Conservation (phyloP, 37 sponge, comb jelly and placozoan genomes). For the Hexactinellida sp. region DNA sequence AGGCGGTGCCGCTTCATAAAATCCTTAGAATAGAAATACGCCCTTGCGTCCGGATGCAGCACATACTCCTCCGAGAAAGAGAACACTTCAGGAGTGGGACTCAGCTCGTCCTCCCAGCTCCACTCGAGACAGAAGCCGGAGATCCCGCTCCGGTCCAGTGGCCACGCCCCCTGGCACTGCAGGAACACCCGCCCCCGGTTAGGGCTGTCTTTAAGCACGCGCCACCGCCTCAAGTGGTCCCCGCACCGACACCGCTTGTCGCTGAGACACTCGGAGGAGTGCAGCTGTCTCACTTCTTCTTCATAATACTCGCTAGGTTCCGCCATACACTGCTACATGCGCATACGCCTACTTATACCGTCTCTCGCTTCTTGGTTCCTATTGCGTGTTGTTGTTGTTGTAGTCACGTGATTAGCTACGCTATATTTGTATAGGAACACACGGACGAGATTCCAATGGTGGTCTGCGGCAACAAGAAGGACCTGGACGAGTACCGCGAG, state of each 20-base stretch:
- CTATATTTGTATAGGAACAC: constrained; percentile 29
- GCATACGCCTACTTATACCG: background rate
- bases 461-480: constrained; percentile 73
- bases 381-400: no score
- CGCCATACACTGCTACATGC: background rate
- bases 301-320: background rate
- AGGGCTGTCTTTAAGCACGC: background rate
- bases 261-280: background rate
- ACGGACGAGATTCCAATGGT: constrained; percentile 51
- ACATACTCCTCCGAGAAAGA: background rate
- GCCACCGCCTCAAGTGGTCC: background rate
- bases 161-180: background rate
- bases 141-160: background rate
- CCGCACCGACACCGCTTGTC: background rate
- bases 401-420: background rate
- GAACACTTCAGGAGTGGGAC: background rate
- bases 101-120: constrained; percentile 2
- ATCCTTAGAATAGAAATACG: background rate
- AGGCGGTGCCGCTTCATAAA: background rate
- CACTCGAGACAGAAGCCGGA: background rate
- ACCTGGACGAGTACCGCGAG: constrained; percentile 45
- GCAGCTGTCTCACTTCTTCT: background rate
- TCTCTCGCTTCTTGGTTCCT: no score
- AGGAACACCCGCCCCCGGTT: constrained; percentile 13
- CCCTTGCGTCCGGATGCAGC: background rate